Evolutionary conservation across 1,140 invertebrate species (phyloP).

Genomic region (Trachymyrmex septentrionalis): DNA sequence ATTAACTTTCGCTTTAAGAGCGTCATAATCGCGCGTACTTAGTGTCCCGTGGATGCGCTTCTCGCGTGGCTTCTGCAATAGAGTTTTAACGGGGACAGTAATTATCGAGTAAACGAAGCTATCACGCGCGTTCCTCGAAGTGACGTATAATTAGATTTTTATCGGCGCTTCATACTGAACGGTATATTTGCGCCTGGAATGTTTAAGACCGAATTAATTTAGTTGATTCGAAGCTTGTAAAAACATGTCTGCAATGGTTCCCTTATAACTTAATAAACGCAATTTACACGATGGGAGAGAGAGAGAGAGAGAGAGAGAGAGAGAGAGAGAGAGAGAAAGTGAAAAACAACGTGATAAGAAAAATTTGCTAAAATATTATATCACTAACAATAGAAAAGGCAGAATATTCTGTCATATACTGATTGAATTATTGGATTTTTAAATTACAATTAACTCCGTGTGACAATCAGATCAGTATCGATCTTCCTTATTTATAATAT

Average conservation of each 20-base stretch:
- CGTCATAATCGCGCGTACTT: conserved; percentile 35
- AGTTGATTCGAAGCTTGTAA: conserved; percentile 2
- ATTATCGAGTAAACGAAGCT: conserved; percentile 49
- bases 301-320: neutral
- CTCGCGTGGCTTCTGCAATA: neutral
- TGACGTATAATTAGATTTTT: conserved; percentile 50
- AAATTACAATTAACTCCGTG: too few relatives aligned
- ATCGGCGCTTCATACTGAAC: conserved; percentile 14
- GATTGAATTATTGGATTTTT: too few relatives aligned
- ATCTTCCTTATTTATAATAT: too few relatives aligned
- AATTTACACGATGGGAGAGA: neutral
- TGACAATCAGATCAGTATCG: too few relatives aligned
- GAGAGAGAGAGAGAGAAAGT: neutral
- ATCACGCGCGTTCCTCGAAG: conserved; percentile 25
- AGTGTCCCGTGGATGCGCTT: conserved; percentile 11
- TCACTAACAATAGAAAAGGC: too few relatives aligned
- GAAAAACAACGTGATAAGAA: too few relatives aligned
- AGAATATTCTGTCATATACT: too few relatives aligned
- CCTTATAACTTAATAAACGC: conserved; percentile 8
- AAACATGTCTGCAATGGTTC: neutral
- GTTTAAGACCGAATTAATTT: conserved; percentile 21
- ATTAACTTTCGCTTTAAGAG: conserved; percentile 28
- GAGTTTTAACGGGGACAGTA: conserved; percentile 40
- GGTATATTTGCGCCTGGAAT: conserved; percentile 9
- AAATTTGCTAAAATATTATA: too few relatives aligned